Conservation (phyloP, 2,797 vertebrate species). For the Spinus olivaceus region DNA sequence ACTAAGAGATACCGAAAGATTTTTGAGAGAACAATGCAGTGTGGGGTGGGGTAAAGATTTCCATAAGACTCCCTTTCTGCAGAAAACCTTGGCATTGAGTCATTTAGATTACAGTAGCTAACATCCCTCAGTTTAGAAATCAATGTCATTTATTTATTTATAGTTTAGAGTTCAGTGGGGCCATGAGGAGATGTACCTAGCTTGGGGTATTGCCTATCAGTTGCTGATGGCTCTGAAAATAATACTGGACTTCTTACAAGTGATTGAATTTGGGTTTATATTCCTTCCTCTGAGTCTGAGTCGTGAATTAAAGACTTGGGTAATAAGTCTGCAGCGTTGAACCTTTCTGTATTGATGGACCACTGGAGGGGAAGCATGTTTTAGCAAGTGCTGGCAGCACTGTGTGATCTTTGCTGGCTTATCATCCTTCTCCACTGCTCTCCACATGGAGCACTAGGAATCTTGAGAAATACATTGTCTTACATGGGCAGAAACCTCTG, state of each 20-base stretch:
- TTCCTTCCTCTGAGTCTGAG: neutral
- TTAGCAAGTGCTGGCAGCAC: neutral
- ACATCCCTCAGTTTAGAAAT: neutral
- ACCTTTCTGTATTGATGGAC: neutral
- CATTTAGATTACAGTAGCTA: neutral
- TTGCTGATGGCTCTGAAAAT: neutral
- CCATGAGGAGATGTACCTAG: neutral
- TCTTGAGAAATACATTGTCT: neutral
- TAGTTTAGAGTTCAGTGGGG: neutral
- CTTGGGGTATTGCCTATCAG: neutral
- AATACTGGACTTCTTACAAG: neutral
- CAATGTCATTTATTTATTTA: neutral
- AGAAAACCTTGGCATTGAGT: neutral
- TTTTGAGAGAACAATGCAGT: neutral
- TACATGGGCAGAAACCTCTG: constrained; percentile 6
- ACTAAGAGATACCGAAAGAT: neutral
- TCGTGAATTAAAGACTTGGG: neutral
- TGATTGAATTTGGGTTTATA: neutral
- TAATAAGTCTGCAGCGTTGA: accelerated
- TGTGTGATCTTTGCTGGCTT: neutral
- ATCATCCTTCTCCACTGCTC: neutral
- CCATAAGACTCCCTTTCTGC: neutral
- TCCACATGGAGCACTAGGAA: neutral
- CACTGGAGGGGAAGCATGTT: neutral
- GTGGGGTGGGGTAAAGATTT: neutral